A percentile compares a stretch with the other conserved stretches of the same genome.
phyloP scores from a whole-genome alignment of 1,140 invertebrate species.

The Lasioglossum baleicum region DNA sequence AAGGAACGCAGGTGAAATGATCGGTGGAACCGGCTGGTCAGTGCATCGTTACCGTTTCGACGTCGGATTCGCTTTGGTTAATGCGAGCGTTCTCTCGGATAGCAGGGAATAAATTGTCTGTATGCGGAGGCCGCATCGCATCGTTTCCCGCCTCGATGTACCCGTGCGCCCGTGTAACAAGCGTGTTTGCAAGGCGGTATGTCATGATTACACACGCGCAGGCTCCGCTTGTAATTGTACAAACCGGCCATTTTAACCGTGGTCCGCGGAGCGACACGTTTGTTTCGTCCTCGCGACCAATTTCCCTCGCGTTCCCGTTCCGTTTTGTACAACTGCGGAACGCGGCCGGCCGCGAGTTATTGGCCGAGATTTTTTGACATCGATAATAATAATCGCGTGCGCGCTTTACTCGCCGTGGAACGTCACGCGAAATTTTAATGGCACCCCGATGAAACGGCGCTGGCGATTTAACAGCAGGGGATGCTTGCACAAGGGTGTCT shows the following conservation, averaged over 20 bases:
- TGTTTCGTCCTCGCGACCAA: neutral
- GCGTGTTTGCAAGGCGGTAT: conserved; percentile 40
- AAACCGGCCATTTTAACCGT: conserved; percentile 13
- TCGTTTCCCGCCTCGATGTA: conserved; percentile 10
- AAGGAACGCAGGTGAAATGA: neutral
- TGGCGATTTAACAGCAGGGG: too few species aligned
- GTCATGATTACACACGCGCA: conserved; percentile 40
- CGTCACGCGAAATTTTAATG: neutral
- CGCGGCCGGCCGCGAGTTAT: conserved; percentile 15
- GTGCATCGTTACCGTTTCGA: conserved; percentile 27
- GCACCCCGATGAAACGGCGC: too few species aligned
- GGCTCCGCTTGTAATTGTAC: conserved; percentile 33
- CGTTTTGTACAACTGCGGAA: too few species aligned
- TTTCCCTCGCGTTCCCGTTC: neutral
- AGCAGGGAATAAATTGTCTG: conserved; percentile 40
- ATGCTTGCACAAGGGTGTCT: too few species aligned
- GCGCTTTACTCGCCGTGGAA: conserved; percentile 1
- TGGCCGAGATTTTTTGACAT: conserved; percentile 20
- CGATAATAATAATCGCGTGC: conserved; percentile 34
- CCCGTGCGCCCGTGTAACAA: conserved; percentile 25
- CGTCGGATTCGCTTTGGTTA: conserved; percentile 32
- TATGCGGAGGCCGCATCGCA: neutral
- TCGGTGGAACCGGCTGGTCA: neutral
- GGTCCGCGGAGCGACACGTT: neutral
- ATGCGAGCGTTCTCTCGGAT: conserved; percentile 29